phyloP scores from a whole-genome alignment of 2,888 invertebrate genomes.

The Tipula confusa region DNA sequence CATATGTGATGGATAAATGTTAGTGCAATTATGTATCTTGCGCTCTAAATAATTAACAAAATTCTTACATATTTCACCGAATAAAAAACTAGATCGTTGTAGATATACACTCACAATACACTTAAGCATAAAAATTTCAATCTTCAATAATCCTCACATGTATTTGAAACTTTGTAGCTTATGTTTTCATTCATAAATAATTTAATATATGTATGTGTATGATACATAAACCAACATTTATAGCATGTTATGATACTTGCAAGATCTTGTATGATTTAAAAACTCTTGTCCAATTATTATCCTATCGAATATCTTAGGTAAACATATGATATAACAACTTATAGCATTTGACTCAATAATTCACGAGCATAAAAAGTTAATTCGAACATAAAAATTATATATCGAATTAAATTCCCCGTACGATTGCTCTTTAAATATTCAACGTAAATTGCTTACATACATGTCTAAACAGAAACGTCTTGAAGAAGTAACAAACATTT shows the following conservation, averaged over 20 bases:
- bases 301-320: not conserved
- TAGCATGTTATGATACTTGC: too few relatives aligned
- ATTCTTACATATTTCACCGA: not conserved
- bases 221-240: too few relatives aligned
- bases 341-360: not conserved
- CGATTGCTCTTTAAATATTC: not conserved
- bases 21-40: not conserved
- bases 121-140: too few relatives aligned
- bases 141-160: too few relatives aligned
- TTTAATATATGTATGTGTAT: too few relatives aligned
- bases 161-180: not conserved
- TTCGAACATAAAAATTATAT: not conserved
- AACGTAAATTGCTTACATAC: not conserved
- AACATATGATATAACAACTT: not conserved
- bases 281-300: not conserved
- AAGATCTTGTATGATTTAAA: too few relatives aligned
- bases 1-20: not conserved
- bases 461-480: not conserved
- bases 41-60: not conserved
- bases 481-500: not conserved
- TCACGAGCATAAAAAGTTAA: not conserved
- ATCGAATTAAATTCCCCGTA: not conserved
- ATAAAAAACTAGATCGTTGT: not conserved
- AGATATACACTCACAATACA: not conserved
- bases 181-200: conserved; percentile 3